A percentile compares a stretch with the other conserved stretches of the same genome.
Conservation (phyloP, 2,797 vertebrate genomes). For the Halcyon badia region DNA sequence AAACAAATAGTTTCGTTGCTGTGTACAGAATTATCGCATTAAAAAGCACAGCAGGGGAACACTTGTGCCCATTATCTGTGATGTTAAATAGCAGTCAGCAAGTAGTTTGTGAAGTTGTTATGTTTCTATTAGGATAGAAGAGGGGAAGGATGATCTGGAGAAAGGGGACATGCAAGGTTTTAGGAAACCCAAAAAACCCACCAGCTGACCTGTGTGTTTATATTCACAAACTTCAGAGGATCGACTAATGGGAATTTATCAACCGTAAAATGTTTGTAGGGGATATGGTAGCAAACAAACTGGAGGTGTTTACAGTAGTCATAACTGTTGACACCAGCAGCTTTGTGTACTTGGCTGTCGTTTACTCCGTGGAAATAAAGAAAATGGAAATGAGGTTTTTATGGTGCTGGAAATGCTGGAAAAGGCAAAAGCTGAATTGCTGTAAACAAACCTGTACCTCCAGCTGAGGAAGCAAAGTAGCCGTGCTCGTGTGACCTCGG, state of each 20-base stretch:
- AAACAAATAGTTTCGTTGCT: neutral
- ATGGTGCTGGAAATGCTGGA: neutral
- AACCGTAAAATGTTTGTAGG: neutral
- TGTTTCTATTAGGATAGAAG: neutral
- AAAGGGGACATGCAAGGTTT: neutral
- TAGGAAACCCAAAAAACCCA: neutral
- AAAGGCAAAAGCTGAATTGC: neutral
- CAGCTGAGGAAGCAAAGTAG: neutral
- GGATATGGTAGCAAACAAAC: neutral
- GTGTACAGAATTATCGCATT: neutral
- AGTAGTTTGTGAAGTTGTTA: neutral
- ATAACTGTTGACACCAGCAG: neutral
- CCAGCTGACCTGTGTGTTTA: neutral
- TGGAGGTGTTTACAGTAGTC: neutral
- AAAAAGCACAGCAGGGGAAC: neutral
- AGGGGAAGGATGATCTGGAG: neutral
- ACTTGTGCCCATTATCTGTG: neutral
- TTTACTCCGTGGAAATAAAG: neutral
- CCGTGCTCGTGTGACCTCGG: rapidly evolving
- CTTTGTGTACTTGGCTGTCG: neutral
- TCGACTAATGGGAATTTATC: neutral
- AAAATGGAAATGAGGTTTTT: neutral
- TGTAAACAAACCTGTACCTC: too few species aligned
- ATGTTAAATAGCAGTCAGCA: neutral
- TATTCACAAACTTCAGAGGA: neutral